phyloP scores from a whole-genome alignment of 2,888 invertebrate genomes.

The Conomelus anceps region DNA sequence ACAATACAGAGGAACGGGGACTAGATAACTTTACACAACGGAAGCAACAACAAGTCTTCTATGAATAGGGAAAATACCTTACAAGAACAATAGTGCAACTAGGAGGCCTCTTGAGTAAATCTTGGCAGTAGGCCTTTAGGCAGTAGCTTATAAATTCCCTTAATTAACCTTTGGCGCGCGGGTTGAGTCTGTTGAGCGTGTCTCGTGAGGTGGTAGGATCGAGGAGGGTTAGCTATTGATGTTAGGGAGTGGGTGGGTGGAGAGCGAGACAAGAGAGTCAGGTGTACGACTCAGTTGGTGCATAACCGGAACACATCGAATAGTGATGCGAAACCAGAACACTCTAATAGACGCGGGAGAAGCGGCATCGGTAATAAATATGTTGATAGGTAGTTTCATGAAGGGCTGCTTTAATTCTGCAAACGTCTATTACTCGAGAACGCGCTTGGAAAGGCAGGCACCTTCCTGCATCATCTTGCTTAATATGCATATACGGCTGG shows the following conservation, averaged over 20 bases:
- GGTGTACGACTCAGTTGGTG: not conserved
- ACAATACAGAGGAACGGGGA: not conserved
- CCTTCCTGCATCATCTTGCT: not conserved
- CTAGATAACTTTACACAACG: not conserved
- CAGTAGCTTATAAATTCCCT: not conserved
- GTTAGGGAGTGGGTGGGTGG: not conserved
- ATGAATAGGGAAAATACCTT: not conserved
- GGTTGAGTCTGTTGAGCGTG: not conserved
- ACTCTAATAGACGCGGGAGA: not conserved
- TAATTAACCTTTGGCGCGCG: not conserved
- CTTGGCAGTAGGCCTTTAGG: not conserved
- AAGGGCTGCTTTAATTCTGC: not conserved
- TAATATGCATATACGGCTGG: not conserved
- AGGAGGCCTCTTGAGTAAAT: not conserved
- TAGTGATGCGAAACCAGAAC: not conserved
- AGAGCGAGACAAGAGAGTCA: too few species aligned
- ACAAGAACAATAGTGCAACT: not conserved
- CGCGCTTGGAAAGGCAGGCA: not conserved
- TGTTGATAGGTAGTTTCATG: not conserved
- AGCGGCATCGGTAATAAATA: not conserved
- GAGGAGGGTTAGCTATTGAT: too few species aligned
- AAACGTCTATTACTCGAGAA: not conserved
- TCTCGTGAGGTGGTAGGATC: not conserved
- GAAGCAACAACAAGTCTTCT: not conserved
- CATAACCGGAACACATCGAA: not conserved